phyloP scores from a whole-genome alignment of 2,797 vertebrate species.

The Poecilia gillii region DNA sequence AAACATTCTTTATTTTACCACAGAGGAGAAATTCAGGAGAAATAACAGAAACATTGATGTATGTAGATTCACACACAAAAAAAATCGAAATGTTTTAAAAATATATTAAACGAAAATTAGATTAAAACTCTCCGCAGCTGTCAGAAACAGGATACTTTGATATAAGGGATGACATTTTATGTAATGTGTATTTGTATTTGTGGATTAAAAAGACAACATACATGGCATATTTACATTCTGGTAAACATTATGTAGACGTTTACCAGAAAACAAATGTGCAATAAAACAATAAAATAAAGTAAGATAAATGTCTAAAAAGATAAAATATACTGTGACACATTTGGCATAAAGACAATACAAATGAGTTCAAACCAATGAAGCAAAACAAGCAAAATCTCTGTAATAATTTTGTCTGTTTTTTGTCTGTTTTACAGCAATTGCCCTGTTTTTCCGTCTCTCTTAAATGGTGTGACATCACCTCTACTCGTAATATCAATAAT shows the following conservation, averaged over 20 bases:
- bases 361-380: not conserved
- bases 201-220: no score
- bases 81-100: no score
- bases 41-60: no score
- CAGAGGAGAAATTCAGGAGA: no score
- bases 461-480: not conserved
- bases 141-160: no score
- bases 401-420: not conserved
- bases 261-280: not conserved
- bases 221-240: no score
- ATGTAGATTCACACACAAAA: no score
- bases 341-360: not conserved
- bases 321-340: not conserved
- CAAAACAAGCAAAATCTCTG: not conserved
- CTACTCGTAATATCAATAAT: not conserved
- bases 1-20: not conserved
- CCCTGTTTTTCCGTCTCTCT: not conserved
- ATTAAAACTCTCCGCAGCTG: no score
- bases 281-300: not conserved
- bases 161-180: no score
- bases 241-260: no score
- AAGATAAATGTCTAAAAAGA: not conserved
- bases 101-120: no score
- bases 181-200: no score
- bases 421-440: not conserved